Evolutionary conservation across 2,113 vertebrate species (phyloP).

Genomic region (Columbina picui): DNA sequence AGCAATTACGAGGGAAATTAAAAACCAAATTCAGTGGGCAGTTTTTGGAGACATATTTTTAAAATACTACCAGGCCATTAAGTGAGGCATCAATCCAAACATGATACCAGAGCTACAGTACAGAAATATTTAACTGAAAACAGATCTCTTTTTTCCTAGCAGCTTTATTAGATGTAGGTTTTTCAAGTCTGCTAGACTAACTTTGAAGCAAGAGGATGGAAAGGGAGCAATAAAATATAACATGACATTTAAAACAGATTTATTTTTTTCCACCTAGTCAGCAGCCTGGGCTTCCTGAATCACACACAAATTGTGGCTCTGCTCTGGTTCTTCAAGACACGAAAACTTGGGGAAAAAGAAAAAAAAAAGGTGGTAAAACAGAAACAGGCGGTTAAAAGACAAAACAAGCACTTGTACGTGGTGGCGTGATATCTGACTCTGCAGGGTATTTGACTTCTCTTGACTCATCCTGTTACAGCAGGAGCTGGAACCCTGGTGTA

Average conservation of each 20-base stretch:
- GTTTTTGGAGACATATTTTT: not conserved
- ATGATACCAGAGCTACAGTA: not conserved
- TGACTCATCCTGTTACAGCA: not conserved
- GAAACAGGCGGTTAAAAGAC: not conserved
- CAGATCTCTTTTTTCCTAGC: not conserved
- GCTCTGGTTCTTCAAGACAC: not conserved
- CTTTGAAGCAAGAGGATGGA: conserved; percentile 10
- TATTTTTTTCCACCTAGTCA: conserved; percentile 3
- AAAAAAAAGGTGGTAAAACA: not conserved
- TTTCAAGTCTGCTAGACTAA: not conserved
- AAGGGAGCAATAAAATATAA: not conserved
- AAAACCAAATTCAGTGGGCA: not conserved
- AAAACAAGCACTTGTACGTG: not conserved
- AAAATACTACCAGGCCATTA: not conserved
- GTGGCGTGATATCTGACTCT: not conserved
- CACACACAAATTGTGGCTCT: not conserved
- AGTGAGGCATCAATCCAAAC: not conserved
- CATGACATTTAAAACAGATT: not conserved
- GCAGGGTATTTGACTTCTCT: not conserved
- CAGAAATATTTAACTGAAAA: not conserved
- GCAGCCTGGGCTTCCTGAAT: not conserved
- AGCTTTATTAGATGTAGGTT: not conserved
- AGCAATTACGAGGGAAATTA: not conserved
- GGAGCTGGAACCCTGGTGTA: not conserved
- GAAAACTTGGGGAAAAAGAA: not conserved